These are phyloP conservation scores for Sarcophaga caerulescens DNA, from an alignment of 2,888 invertebrate genomes.

Conservation along the genomic window DNA sequence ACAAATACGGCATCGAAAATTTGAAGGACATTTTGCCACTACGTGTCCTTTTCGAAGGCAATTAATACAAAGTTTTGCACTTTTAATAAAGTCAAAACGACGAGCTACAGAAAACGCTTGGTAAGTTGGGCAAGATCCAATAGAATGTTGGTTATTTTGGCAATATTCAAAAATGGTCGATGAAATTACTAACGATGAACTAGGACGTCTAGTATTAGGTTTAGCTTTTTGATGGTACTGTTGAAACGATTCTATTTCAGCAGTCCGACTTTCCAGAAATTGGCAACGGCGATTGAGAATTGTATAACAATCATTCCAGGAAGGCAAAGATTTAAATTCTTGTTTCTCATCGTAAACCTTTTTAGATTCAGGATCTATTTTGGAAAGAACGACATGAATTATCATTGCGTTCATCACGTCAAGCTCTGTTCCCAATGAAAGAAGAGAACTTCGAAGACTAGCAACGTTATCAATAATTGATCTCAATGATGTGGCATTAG, in stretches of 20 bases:
- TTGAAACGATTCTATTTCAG: not conserved
- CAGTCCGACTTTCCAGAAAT: conserved; percentile 10
- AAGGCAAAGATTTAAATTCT: conserved; percentile 21
- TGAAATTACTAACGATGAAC: too few species aligned
- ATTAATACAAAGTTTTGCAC: not conserved
- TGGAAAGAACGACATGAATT: not conserved
- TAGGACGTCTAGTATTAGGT: too few species aligned
- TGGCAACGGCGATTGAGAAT: conserved; percentile 27
- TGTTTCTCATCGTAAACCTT: not conserved
- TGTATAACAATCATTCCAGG: conserved; percentile 23
- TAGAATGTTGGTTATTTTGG: not conserved
- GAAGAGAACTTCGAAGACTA: conserved; percentile 4
- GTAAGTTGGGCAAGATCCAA: not conserved
- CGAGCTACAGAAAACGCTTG: too few species aligned
- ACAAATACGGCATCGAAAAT: not conserved
- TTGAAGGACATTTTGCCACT: too few species aligned
- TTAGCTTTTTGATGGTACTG: too few species aligned
- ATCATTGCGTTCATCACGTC: not conserved
- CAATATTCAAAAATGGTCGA: not conserved
- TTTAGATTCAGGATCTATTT: not conserved
- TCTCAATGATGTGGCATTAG: conserved; percentile 1
- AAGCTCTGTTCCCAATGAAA: conserved; percentile 6
- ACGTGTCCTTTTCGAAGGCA: conserved; percentile 8
- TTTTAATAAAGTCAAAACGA: not conserved
- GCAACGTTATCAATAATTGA: conserved; percentile 11